A percentile compares a stretch with the other conserved stretches of the same genome.
These are phyloP conservation scores for Pithys albifrons DNA, from an alignment of 2,113 vertebrate genomes.

Conservation along the genomic window DNA sequence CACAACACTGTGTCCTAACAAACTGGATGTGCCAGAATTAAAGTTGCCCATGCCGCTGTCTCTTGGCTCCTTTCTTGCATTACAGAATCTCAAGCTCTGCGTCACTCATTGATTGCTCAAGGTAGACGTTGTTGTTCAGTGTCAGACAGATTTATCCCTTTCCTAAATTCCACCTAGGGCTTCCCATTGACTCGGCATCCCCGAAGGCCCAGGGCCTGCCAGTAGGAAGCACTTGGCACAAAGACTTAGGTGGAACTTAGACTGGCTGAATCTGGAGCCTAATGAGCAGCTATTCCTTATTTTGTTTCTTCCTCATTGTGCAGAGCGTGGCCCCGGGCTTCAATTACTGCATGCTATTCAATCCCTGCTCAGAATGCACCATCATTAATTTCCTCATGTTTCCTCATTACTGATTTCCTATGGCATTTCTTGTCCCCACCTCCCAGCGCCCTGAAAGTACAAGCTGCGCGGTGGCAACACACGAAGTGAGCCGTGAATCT, in stretches of 20 bases:
- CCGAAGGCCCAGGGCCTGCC: neutral
- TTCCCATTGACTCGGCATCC: neutral
- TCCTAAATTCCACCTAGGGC: neutral
- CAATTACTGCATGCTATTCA: slow-evolving; percentile 54
- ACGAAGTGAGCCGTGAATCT: neutral
- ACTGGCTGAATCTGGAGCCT: slow-evolving; percentile 42
- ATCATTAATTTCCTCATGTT: slow-evolving; percentile 50
- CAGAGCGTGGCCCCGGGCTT: slow-evolving; percentile 20
- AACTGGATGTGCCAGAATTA: neutral
- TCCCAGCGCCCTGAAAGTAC: neutral
- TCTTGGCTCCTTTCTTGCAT: neutral
- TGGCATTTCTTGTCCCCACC: neutral
- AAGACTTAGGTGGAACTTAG: slow-evolving; percentile 47
- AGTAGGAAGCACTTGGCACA: slow-evolving; percentile 41
- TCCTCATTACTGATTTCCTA: slow-evolving; percentile 42
- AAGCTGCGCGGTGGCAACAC: neutral
- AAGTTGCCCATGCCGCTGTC: neutral
- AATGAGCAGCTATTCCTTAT: slow-evolving; percentile 54
- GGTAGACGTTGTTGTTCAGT: neutral
- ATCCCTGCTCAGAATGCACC: slow-evolving; percentile 28
- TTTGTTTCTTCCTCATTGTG: slow-evolving; percentile 64
- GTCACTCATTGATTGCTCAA: neutral
- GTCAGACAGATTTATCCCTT: neutral
- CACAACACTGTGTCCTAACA: neutral
- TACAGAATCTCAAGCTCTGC: neutral